Evolutionary conservation across 1,140 invertebrate genomes (phyloP).

Genomic region (Halyomorpha halys): DNA sequence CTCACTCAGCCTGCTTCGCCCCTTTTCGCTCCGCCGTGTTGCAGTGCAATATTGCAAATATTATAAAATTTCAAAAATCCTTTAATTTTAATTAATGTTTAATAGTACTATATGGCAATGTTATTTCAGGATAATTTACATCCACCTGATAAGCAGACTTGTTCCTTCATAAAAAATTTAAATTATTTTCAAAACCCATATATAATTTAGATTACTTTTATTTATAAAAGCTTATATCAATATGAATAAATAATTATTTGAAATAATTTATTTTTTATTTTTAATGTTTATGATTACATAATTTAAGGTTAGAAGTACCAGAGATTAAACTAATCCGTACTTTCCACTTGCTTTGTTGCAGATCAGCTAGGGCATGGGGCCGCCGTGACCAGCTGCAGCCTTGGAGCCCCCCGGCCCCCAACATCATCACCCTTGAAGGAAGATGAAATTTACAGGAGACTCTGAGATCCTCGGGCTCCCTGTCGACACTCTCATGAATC

Average conservation of each 20-base stretch:
- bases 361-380: slow-evolving; percentile 6
- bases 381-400: slow-evolving; percentile 11
- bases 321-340: neutral
- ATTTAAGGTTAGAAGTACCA: neutral
- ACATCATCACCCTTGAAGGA: slow-evolving; percentile 10
- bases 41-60: neutral
- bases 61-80: no score
- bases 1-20: neutral
- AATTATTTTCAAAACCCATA: no score
- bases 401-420: slow-evolving; percentile 17
- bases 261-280: no score
- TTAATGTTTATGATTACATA: no score
- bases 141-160: no score
- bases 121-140: no score
- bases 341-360: neutral
- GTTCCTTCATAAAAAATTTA: no score
- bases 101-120: no score
- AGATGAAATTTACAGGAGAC: slow-evolving; percentile 26
- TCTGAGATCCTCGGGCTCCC: slow-evolving; percentile 27
- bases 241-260: no score
- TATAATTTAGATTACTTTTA: no score
- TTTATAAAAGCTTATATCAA: no score
- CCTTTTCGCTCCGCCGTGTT: neutral
- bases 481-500: slow-evolving; percentile 25
- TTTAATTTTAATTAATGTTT: no score